Evolutionary conservation across 2,888 invertebrate genomes (phyloP).

Genomic region (Aphidoletes aphidimyza): DNA sequence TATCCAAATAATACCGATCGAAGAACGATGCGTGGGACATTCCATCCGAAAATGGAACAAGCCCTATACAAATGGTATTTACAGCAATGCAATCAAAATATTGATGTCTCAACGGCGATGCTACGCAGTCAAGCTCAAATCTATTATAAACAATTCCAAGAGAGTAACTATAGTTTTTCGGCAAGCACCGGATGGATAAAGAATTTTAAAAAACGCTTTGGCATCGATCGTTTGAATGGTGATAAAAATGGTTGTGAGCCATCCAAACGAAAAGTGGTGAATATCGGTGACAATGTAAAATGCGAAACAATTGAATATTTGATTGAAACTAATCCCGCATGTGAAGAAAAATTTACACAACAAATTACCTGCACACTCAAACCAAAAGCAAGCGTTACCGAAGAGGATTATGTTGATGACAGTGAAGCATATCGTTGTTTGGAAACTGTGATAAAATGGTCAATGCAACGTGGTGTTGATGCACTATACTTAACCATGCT

Average conservation of each 20-base stretch:
- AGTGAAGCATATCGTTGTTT: conserved; percentile 42
- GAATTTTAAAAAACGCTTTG: conserved; percentile 43
- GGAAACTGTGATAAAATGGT: conserved; percentile 46
- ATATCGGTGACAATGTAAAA: background rate
- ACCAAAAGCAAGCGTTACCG: background rate
- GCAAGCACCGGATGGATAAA: conserved; percentile 43
- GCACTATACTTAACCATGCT: background rate
- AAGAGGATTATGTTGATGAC: background rate
- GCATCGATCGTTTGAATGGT: background rate
- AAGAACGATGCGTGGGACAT: conserved; percentile 38
- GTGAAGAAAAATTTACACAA: background rate
- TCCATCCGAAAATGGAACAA: conserved; percentile 51
- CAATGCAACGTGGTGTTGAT: conserved; percentile 24
- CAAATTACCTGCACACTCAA: background rate
- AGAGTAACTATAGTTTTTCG: conserved; percentile 14
- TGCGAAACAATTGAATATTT: conserved; percentile 51
- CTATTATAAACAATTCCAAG: background rate
- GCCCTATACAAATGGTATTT: conserved; percentile 33
- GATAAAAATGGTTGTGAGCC: background rate
- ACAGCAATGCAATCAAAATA: background rate
- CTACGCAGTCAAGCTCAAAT: conserved; percentile 28
- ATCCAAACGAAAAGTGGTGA: background rate
- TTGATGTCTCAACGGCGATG: background rate
- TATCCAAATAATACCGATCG: conserved; percentile 49
- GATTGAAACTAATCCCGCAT: background rate